Evolutionary conservation across 2,113 vertebrate genomes (phyloP), one percentile per base, ranked within the genome.

Genomic region (Gnathochromis pfefferi): DNA sequence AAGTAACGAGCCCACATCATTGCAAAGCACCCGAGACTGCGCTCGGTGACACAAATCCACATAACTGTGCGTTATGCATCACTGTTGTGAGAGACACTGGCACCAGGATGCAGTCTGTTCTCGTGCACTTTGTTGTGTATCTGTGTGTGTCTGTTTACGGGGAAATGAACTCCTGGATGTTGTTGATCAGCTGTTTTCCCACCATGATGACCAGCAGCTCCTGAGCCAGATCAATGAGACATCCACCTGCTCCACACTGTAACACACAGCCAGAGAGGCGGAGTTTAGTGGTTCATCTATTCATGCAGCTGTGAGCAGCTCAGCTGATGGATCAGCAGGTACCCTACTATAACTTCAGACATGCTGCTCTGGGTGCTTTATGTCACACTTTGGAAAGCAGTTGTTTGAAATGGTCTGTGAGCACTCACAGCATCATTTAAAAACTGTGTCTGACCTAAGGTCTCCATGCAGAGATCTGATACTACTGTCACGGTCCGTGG

Each of bases 161-260:
- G 9, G 87, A 4, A 16, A 97, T 38, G 80, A 96, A 89, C 90
- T 97, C 97, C 91, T 96, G 96, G 82, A 94, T 2, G 5, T 97
- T 97, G 91, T 96, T 97, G 94, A 96, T 95, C 86, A 96, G 57
- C 85, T 97, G 96, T 80, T 97, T 97, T 83, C 97, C 97, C 90
- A 96, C 96, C 96, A 95, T 93, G 94, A 97, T 96, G 92, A 97
- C 63, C 28, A 97, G 94, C 26, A 97, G 90, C 92, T 98, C 97
- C 93, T 97, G 97, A 1, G 95, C 96, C 91, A 97, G 92, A 80
- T 96, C 96, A 1, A 93, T 86, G 2, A 97, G 95, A 85, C 96
- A 96, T 3, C 97, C 96, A 0, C 97, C 94, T 0, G 94, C 86
- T 2, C 94, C 94, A 60, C 97, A 96, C 96, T 97, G 94, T 0